A percentile compares a stretch with the other conserved stretches of the same genome.
Conservation (phyloP, 1,140 invertebrate genomes). For the Harpegnathos saltator region DNA sequence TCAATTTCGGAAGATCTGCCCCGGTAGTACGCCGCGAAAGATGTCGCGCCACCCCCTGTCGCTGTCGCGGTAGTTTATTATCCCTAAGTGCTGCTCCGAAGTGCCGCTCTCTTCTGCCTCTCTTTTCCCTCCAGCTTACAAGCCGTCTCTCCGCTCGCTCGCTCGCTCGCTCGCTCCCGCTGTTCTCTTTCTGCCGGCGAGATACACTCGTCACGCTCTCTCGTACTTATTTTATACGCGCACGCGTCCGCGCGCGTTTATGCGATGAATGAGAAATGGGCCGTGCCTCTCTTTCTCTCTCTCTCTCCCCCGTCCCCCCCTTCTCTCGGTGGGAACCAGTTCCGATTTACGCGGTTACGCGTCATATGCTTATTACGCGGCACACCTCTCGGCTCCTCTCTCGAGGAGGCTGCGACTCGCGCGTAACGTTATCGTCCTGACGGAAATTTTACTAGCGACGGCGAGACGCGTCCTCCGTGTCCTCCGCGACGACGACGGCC, state of each 20-base stretch:
- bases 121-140: background rate
- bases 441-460: too few relatives aligned
- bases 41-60: constrained; percentile 65
- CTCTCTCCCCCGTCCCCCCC: too few relatives aligned
- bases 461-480: too few relatives aligned
- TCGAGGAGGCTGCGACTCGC: too few relatives aligned
- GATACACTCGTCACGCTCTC: constrained; percentile 17
- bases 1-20: constrained; percentile 74
- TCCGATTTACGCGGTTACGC: constrained; percentile 33
- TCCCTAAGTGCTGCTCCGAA: constrained; percentile 59
- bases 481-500: too few relatives aligned
- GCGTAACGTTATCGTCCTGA: too few relatives aligned
- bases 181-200: background rate
- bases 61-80: constrained; percentile 63
- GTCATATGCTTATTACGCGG: constrained; percentile 33
- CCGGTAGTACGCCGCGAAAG: constrained; percentile 63
- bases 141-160: background rate
- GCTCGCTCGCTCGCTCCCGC: too few relatives aligned
- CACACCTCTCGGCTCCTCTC: too few relatives aligned
- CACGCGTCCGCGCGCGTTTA: constrained; percentile 21
- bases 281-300: background rate
- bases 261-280: constrained; percentile 19
- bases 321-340: constrained; percentile 36
- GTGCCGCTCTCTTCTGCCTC: background rate
- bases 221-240: constrained; percentile 6